Percentiles rank a stretch among this genome's conserved stretches.
Evolutionary conservation across 2,888 invertebrate species (phyloP).

Genomic region (Eubasilissa splendida): DNA sequence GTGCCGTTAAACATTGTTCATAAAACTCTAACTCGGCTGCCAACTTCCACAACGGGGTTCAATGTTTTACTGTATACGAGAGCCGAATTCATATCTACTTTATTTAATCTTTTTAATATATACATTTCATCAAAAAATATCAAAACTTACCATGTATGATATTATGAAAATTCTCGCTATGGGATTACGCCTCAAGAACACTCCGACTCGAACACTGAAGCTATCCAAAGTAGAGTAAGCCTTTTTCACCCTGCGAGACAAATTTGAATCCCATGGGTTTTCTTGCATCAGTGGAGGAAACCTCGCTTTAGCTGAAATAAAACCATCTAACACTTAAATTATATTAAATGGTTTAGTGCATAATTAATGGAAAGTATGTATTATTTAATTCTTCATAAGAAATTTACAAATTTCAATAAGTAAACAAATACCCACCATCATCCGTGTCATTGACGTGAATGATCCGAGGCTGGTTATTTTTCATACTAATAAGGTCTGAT

Average conservation of each 20-base stretch:
- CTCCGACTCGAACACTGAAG: slow-evolving; percentile 81
- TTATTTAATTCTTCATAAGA: not conserved
- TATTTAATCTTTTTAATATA: not conserved
- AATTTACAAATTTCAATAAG: slow-evolving; percentile 7
- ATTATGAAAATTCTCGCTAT: slow-evolving; percentile 82
- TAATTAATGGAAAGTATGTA: not conserved
- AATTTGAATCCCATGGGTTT: slow-evolving; percentile 82
- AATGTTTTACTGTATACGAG: too few species aligned
- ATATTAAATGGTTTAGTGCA: not conserved
- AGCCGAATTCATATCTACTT: too few species aligned
- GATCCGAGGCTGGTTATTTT: slow-evolving; percentile 71
- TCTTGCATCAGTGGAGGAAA: slow-evolving; percentile 82
- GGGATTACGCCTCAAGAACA: slow-evolving; percentile 84
- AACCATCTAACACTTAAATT: slow-evolving; percentile 25
- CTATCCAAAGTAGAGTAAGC: slow-evolving; percentile 85
- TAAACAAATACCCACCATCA: slow-evolving; percentile 69
- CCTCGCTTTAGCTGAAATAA: slow-evolving; percentile 74
- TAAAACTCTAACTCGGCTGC: too few species aligned
- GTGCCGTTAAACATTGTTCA: too few species aligned
- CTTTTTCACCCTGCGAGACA: slow-evolving; percentile 82
- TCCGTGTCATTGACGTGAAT: slow-evolving; percentile 78
- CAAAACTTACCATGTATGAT: slow-evolving; percentile 77
- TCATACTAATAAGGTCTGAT: slow-evolving; percentile 70
- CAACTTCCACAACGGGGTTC: too few species aligned
- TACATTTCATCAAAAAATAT: not conserved